Evolutionary conservation across 1,140 invertebrate genomes (phyloP).

Genomic region (Psix sp.): DNA sequence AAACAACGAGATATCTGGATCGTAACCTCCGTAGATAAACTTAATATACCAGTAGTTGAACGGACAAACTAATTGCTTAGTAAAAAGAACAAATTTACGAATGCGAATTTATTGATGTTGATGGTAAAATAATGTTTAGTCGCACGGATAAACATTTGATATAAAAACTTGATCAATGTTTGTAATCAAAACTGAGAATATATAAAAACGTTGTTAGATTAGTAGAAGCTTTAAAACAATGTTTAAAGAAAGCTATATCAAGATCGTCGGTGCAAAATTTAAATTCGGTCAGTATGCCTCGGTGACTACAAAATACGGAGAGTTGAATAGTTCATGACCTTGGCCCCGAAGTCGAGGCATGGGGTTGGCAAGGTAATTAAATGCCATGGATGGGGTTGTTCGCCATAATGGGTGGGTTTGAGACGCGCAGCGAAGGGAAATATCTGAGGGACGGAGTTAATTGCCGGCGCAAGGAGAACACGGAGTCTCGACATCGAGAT

Average conservation of each 20-base stretch:
- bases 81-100: too few species aligned
- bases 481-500: constrained; percentile 62
- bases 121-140: too few species aligned
- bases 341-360: constrained; percentile 73
- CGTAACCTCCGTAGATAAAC: too few species aligned
- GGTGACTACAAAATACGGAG: constrained; percentile 67
- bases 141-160: too few species aligned
- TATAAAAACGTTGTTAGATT: too few species aligned
- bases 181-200: too few species aligned
- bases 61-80: too few species aligned
- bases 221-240: background rate
- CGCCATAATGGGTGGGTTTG: constrained; percentile 70
- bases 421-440: constrained; percentile 61
- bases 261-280: constrained; percentile 63
- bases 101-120: too few species aligned
- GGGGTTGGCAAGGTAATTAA: constrained; percentile 76
- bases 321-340: constrained; percentile 76
- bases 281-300: constrained; percentile 76
- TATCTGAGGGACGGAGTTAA: constrained; percentile 73
- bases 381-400: constrained; percentile 75
- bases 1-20: too few species aligned
- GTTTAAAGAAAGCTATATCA: constrained; percentile 43
- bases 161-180: too few species aligned
- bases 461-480: constrained; percentile 68
- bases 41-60: too few species aligned